Percentiles rank a stretch among this genome's conserved stretches.
These are phyloP conservation scores for Silurus asotus DNA, from an alignment of 2,113 vertebrate species.

Conservation along the genomic window DNA sequence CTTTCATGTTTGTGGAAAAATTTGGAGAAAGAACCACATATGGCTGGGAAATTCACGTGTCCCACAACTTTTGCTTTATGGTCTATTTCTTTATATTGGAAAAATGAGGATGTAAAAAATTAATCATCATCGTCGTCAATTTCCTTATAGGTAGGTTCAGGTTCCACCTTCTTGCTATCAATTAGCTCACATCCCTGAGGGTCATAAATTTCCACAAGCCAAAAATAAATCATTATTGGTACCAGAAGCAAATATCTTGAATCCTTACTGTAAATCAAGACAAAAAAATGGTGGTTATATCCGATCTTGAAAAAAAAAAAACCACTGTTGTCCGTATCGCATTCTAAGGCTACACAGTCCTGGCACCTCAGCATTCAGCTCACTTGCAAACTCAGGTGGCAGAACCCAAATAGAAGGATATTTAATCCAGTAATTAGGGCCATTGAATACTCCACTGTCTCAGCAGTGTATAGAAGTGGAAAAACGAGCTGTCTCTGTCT, in stretches of 20 bases:
- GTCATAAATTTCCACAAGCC: neutral
- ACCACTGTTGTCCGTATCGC: neutral
- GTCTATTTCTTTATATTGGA: no score
- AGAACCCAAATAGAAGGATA: conserved; percentile 58
- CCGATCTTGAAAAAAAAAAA: neutral
- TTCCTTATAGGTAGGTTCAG: no score
- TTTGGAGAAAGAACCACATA: no score
- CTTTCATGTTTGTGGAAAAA: no score
- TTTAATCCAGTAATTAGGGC: conserved; percentile 71
- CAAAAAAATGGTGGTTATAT: neutral
- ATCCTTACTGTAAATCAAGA: neutral
- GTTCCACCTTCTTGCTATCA: neutral
- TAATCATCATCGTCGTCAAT: no score
- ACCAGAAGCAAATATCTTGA: neutral
- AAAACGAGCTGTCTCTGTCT: conserved; percentile 35
- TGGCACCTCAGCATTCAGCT: conserved; percentile 61
- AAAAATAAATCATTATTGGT: neutral
- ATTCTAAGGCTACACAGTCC: neutral
- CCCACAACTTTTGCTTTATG: no score
- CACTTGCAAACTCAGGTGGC: conserved; percentile 58
- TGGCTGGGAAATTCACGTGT: no score
- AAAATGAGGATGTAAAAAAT: no score
- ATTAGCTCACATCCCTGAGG: neutral
- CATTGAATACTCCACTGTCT: conserved; percentile 49
- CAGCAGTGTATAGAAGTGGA: conserved; percentile 48